Percentiles rank a stretch among this genome's conserved stretches.
Evolutionary conservation across 2,113 vertebrate genomes (phyloP).

Genomic region (Nannobrachium achirus): DNA sequence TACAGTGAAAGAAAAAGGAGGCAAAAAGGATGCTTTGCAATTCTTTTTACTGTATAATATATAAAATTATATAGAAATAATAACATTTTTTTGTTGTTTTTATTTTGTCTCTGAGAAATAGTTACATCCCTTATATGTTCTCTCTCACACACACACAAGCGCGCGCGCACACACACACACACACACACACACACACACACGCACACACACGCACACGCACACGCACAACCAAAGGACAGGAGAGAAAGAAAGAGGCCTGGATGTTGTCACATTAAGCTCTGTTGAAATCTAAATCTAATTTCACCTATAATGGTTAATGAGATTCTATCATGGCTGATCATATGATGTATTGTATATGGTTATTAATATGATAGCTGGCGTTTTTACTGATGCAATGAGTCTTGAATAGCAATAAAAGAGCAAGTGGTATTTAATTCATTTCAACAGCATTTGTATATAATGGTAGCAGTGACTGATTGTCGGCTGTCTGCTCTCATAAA

Average conservation of each 20-base stretch:
- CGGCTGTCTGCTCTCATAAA: too few species aligned
- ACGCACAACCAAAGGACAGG: constrained; percentile 25
- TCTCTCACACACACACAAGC: too few species aligned
- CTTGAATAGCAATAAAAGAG: too few species aligned
- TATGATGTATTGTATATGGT: too few species aligned
- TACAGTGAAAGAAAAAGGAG: constrained; percentile 39
- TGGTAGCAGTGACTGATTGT: too few species aligned
- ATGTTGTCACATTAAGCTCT: neutral
- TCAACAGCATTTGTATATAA: too few species aligned
- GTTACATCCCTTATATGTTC: constrained; percentile 42
- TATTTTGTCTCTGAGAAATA: constrained; percentile 15
- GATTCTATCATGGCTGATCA: neutral
- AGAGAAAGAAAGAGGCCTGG: neutral
- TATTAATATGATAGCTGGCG: too few species aligned
- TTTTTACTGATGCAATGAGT: too few species aligned
- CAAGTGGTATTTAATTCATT: too few species aligned
- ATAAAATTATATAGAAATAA: constrained; percentile 43
- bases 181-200: constrained; percentile 27
- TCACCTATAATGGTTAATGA: neutral
- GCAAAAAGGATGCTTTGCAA: constrained; percentile 26
- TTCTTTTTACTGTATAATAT: constrained; percentile 31
- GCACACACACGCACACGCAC: constrained; percentile 29
- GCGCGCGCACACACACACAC: too few species aligned
- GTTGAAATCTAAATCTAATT: neutral
- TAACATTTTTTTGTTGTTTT: constrained; percentile 14